Conservation (phyloP, 92 coral and sea anemone species). For the Meandrina meandrites region DNA sequence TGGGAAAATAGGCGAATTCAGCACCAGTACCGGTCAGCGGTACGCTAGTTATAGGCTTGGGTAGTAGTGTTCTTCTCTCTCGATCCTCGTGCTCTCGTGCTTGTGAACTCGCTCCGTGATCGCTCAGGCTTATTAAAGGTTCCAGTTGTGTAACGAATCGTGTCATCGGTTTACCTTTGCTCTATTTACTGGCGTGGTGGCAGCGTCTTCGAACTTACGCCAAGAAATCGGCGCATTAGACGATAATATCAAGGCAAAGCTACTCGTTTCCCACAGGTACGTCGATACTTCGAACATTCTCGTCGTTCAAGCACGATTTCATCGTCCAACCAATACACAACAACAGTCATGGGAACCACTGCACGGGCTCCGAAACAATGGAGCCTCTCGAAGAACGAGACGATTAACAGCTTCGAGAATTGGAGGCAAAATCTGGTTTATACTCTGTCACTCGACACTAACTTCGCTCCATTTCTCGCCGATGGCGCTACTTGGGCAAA, state of each 20-base stretch:
- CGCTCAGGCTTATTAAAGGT: no score
- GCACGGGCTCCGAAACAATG: constrained; percentile 37
- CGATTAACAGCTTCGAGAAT: constrained; percentile 27
- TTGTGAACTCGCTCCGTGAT: no score
- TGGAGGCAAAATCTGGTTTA: constrained; percentile 42
- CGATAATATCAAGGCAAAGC: constrained; percentile 16
- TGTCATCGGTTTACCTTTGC: no score
- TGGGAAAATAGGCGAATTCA: constrained; percentile 47
- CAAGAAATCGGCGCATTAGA: constrained; percentile 15
- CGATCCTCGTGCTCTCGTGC: no score
- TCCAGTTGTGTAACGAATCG: no score
- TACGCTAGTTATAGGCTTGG: no score
- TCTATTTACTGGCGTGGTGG: constrained; percentile 19
- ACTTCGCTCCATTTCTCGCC: constrained; percentile 30
- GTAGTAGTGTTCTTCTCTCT: no score
- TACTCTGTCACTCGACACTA: constrained; percentile 12
- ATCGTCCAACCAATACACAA: background rate
- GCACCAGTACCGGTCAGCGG: no score
- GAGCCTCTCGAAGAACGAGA: constrained; percentile 29
- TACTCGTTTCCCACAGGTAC: constrained; percentile 3
- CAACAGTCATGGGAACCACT: background rate
- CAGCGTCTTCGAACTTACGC: constrained; percentile 30
- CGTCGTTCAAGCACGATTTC: constrained; percentile 23
- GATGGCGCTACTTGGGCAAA: constrained; percentile 17
- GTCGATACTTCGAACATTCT: constrained; percentile 20